These are phyloP conservation scores for Anastrepha ludens DNA, from an alignment of 1,140 invertebrate species.

Conservation along the genomic window DNA sequence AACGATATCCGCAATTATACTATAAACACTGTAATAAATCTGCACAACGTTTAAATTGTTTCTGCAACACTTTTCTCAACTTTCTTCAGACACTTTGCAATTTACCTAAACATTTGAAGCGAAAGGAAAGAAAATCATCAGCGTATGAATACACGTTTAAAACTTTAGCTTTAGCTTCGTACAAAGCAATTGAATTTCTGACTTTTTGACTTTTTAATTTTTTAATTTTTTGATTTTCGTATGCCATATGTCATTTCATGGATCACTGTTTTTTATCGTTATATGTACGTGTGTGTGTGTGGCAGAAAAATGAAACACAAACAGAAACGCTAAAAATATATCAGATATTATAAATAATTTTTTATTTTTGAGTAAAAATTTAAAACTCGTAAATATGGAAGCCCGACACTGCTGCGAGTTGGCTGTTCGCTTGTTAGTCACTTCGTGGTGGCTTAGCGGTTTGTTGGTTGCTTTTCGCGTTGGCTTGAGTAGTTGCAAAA, in stretches of 20 bases:
- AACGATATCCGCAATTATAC: slow-evolving; percentile 42
- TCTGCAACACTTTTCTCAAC: slow-evolving; percentile 48
- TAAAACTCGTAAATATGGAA: slow-evolving; percentile 4
- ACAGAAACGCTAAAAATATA: background rate
- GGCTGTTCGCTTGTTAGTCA: background rate
- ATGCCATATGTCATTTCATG: background rate
- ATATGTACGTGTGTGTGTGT: background rate
- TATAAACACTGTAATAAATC: slow-evolving; percentile 11
- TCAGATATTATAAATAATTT: slow-evolving; percentile 5
- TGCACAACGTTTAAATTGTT: slow-evolving; percentile 38
- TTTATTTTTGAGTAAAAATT: slow-evolving; percentile 2
- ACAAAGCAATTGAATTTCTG: background rate
- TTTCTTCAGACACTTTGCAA: slow-evolving; percentile 26
- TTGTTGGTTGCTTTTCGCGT: background rate
- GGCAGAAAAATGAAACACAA: background rate
- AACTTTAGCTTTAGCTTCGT: background rate
- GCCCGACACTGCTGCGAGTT: background rate
- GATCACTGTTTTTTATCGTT: background rate
- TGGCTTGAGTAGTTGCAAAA: background rate
- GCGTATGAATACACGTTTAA: background rate
- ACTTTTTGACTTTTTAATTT: background rate
- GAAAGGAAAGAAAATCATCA: slow-evolving; percentile 38
- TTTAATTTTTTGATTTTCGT: background rate
- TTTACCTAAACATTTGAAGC: slow-evolving; percentile 17
- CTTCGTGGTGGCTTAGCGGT: background rate